These are phyloP conservation scores for Dromas ardeola DNA, from an alignment of 2,113 vertebrate genomes.

Conservation along the genomic window DNA sequence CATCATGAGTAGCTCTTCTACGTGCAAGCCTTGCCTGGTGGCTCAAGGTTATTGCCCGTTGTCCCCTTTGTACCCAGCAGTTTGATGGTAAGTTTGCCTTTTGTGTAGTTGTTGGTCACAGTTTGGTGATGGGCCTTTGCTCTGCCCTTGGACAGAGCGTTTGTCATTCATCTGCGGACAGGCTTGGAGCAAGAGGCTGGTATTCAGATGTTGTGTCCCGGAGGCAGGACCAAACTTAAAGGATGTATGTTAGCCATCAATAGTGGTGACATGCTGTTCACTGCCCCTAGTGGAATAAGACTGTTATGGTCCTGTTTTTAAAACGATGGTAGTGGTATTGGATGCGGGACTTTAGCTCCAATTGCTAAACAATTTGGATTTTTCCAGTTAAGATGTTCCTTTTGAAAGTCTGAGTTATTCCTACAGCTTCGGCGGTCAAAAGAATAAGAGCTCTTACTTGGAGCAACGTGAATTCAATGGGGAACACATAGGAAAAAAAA, in stretches of 20 bases:
- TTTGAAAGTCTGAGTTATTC: background rate
- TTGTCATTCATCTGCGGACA: background rate
- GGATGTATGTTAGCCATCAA: too few species aligned
- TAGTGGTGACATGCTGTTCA: background rate
- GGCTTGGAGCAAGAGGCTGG: background rate
- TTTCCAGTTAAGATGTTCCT: background rate
- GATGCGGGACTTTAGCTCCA: background rate
- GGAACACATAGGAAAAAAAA: background rate
- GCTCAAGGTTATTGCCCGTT: background rate
- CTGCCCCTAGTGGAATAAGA: background rate
- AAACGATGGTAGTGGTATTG: background rate
- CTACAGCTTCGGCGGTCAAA: background rate
- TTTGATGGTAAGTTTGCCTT: background rate
- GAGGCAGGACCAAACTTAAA: background rate
- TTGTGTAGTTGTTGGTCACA: background rate
- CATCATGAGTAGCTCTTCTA: too few species aligned
- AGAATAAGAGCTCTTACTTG: background rate
- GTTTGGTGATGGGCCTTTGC: background rate
- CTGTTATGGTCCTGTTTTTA: background rate
- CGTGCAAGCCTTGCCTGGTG: fast-evolving
- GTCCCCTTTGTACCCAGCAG: background rate
- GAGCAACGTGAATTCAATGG: background rate
- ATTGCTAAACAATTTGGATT: background rate
- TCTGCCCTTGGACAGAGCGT: background rate
- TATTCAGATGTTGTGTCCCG: background rate